These are phyloP conservation scores for Propithecus deckenii DNA, from an alignment of 2,797 vertebrate genomes.

Conservation along the genomic window DNA sequence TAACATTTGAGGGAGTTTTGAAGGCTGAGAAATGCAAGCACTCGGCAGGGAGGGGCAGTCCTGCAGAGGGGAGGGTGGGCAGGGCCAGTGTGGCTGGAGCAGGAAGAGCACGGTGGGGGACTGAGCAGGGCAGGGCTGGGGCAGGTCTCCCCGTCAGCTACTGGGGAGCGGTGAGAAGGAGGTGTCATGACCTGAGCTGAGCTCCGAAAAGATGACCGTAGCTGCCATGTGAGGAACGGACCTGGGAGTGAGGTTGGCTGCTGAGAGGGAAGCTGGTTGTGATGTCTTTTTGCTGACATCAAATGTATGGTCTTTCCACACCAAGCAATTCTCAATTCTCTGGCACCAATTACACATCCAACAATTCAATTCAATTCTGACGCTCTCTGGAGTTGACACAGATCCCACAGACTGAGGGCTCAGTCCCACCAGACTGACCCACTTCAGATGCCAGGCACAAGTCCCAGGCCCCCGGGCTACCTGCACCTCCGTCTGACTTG, in stretches of 20 bases:
- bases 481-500: neutral
- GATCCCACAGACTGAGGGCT: neutral
- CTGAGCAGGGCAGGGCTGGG: too few relatives aligned
- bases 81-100: neutral
- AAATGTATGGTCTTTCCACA: neutral
- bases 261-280: neutral
- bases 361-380: neutral
- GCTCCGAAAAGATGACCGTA: neutral
- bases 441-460: neutral
- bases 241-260: neutral
- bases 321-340: neutral
- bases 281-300: neutral
- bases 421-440: neutral
- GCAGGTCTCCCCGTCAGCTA: neutral
- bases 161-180: neutral
- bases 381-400: neutral
- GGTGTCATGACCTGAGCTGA: neutral
- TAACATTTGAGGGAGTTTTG: neutral
- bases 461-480: neutral
- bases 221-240: neutral
- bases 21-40: neutral
- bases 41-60: neutral
- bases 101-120: rapidly evolving
- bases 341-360: neutral
- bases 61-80: neutral